Evolutionary conservation across 2,797 vertebrate genomes (phyloP).

Genomic region (Catostomus latipinnis): DNA sequence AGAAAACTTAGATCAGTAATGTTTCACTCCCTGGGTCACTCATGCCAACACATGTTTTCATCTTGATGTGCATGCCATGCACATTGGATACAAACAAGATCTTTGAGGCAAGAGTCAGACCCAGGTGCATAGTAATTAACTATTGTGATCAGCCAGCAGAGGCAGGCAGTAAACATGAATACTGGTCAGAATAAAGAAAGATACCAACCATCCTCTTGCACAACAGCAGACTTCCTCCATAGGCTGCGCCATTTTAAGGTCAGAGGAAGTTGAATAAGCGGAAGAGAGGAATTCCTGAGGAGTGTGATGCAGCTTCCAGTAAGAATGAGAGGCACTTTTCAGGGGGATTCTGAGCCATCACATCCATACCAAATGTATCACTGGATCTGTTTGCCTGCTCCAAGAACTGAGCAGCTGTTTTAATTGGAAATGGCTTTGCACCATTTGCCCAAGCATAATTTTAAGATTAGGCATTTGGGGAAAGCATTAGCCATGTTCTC

Average conservation of each 20-base stretch:
- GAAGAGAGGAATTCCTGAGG: conserved; percentile 23
- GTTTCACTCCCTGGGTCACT: conserved; percentile 14
- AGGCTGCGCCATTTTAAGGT: conserved; percentile 10
- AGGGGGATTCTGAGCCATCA: conserved; percentile 1
- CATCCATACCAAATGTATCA: conserved; percentile 11
- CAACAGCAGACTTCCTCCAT: conserved; percentile 28
- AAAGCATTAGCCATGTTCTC: conserved; percentile 6
- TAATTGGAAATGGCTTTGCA: conserved; percentile 22
- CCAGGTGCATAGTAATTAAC: conserved; percentile 28
- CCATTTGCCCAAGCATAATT: neutral
- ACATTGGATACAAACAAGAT: neutral
- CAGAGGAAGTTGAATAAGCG: neutral
- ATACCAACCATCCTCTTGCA: conserved; percentile 43
- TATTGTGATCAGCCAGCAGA: conserved; percentile 23
- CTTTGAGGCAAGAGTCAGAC: conserved; percentile 24
- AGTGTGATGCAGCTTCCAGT: conserved; percentile 7
- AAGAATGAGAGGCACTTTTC: conserved; percentile 2
- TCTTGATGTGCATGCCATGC: neutral
- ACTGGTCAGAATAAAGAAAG: conserved; percentile 1
- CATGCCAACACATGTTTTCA: conserved; percentile 6
- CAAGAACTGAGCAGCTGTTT: neutral
- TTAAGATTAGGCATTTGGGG: neutral
- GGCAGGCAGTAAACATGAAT: conserved; percentile 16
- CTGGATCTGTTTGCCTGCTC: neutral
- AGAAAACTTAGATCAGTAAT: neutral